Conservation (phyloP, 2,113 vertebrate species). For the Daphoenositta chrysoptera region DNA sequence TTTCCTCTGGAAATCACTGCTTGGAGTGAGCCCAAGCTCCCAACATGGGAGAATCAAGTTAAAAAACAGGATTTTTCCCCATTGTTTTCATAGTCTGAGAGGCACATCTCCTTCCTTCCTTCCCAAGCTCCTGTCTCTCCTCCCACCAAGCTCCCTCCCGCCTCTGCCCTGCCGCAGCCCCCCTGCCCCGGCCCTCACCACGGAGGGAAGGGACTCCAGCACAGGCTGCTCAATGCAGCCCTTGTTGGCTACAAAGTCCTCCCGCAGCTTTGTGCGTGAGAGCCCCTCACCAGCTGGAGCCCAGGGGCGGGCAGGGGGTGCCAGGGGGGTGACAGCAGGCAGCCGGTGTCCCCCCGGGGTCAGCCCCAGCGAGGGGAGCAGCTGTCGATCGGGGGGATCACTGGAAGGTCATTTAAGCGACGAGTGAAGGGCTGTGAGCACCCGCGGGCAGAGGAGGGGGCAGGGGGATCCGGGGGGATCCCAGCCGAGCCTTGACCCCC, state of each 20-base stretch:
- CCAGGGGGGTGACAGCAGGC: background rate
- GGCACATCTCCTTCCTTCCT: background rate
- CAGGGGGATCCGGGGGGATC: background rate
- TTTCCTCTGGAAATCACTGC: background rate
- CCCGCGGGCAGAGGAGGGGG: background rate
- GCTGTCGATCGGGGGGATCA: background rate
- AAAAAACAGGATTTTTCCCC: background rate
- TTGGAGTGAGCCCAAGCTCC: background rate
- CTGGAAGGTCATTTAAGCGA: background rate
- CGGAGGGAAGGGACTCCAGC: background rate
- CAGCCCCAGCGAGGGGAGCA: background rate
- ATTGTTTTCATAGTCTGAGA: background rate
- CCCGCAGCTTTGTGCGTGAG: background rate
- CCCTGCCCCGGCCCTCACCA: background rate
- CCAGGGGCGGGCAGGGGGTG: rapidly evolving
- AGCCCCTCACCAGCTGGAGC: background rate
- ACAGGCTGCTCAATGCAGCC: background rate
- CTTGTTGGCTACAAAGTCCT: background rate
- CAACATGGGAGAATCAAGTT: background rate
- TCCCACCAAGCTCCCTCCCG: background rate
- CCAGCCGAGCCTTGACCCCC: background rate
- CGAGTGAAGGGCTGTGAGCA: background rate
- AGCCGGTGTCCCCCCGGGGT: background rate
- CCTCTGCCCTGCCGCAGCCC: background rate
- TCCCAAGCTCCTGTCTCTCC: background rate